These are phyloP conservation scores for Melipona bicolor DNA, from an alignment of 2,888 invertebrate species.

Conservation along the genomic window DNA sequence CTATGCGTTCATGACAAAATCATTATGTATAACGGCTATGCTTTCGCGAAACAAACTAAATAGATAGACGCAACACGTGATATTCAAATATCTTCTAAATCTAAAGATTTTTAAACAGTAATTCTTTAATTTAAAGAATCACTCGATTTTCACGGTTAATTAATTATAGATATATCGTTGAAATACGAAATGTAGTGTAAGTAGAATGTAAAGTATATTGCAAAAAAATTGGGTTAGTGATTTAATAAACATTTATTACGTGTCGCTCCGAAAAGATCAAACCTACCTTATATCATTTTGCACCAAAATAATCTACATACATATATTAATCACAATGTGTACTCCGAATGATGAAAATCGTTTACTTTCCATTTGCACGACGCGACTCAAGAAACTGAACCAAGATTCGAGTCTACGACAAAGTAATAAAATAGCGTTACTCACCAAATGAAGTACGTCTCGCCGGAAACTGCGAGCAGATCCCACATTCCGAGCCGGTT, in stretches of 20 bases:
- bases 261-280: no score
- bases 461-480: slow-evolving; percentile 57
- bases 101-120: background rate
- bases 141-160: background rate
- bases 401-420: background rate
- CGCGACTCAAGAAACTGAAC: background rate
- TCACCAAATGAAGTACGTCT: slow-evolving; percentile 57
- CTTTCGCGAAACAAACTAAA: slow-evolving; percentile 66
- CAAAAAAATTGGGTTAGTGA: background rate
- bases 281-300: background rate
- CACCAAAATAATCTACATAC: background rate
- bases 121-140: background rate
- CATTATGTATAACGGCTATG: background rate
- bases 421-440: slow-evolving; percentile 30
- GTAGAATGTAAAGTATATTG: background rate
- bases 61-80: background rate
- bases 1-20: background rate
- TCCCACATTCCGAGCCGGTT: slow-evolving; percentile 66
- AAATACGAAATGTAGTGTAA: background rate
- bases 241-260: no score
- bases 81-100: background rate
- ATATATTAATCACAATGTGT: background rate
- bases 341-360: background rate
- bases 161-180: background rate
- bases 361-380: no score